Evolutionary conservation across 2,888 invertebrate genomes (phyloP).

Genomic region (Celastrina argiolus): DNA sequence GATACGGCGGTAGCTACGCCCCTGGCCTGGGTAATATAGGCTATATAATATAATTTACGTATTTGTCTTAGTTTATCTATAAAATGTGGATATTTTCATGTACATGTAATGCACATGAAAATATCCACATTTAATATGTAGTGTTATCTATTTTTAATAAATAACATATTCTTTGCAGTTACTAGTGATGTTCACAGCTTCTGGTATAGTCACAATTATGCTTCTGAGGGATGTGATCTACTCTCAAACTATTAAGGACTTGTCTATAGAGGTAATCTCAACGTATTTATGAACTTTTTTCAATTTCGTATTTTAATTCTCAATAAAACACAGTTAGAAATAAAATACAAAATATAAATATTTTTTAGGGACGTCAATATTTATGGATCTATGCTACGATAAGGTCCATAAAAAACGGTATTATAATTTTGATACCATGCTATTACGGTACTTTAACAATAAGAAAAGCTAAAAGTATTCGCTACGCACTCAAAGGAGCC

Average conservation of each 20-base stretch:
- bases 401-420: constrained; percentile 8
- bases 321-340: no score
- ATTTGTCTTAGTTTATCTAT: no score
- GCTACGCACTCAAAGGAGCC: background rate
- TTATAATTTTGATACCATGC: background rate
- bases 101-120: no score
- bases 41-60: no score
- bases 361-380: background rate
- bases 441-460: background rate
- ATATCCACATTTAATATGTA: no score
- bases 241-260: background rate
- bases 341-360: no score
- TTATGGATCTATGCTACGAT: background rate
- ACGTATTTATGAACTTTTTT: background rate
- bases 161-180: background rate
- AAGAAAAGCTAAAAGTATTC: constrained; percentile 2
- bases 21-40: no score
- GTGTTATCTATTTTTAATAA: no score
- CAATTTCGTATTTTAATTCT: no score
- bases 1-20: no score
- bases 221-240: background rate
- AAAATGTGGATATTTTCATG: no score
- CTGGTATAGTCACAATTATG: background rate
- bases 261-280: background rate
- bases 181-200: background rate